phyloP scores from a whole-genome alignment of 2,113 vertebrate species.

The Lucifuga dentata region DNA sequence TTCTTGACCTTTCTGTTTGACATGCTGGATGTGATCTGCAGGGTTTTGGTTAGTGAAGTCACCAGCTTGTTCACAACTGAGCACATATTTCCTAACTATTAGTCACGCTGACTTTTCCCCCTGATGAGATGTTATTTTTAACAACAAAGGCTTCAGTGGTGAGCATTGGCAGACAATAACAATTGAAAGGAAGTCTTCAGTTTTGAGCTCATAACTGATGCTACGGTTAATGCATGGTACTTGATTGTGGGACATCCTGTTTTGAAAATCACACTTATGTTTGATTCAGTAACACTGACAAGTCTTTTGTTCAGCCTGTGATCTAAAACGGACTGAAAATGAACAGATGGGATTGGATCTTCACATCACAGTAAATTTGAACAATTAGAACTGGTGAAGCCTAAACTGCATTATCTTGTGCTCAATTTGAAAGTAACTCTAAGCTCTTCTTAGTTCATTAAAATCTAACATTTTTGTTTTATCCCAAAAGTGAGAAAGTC shows the following conservation, averaged over 20 bases:
- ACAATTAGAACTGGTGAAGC: too few relatives aligned
- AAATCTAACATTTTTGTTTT: neutral
- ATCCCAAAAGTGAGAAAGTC: neutral
- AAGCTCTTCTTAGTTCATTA: too few relatives aligned
- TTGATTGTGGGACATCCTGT: neutral
- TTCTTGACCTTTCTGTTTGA: constrained; percentile 62
- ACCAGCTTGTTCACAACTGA: constrained; percentile 49
- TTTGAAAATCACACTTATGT: neutral
- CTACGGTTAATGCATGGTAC: constrained; percentile 26
- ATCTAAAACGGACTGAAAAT: too few relatives aligned
- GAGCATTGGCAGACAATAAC: constrained; percentile 56
- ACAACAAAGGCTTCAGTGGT: constrained; percentile 70
- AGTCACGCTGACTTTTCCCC: constrained; percentile 57
- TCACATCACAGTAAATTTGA: too few relatives aligned
- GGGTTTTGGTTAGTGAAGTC: constrained; percentile 45
- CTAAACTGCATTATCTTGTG: too few relatives aligned
- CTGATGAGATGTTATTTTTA: constrained; percentile 72
- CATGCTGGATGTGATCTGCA: constrained; percentile 30
- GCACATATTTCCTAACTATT: constrained; percentile 72
- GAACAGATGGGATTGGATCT: too few relatives aligned
- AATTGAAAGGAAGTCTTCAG: constrained; percentile 74
- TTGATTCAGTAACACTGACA: neutral
- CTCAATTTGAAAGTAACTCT: too few relatives aligned
- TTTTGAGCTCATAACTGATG: constrained; percentile 36
- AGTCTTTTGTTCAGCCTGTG: too few relatives aligned